Conservation (phyloP, 2,113 vertebrate genomes). For the Ictidomys tridecemlineatus region DNA sequence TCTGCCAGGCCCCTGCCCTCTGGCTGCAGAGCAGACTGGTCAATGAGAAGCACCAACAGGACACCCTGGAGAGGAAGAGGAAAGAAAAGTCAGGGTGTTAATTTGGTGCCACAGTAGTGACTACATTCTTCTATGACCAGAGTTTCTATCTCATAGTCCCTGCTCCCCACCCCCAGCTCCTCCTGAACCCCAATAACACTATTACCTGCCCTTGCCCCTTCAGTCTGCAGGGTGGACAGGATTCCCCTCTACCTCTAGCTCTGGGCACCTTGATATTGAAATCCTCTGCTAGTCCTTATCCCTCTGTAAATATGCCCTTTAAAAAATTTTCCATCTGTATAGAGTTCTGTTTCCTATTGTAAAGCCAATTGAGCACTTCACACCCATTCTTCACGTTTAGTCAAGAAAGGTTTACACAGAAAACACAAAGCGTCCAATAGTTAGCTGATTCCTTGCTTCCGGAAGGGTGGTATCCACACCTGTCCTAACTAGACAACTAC, state of each 20-base stretch:
- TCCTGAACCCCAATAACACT: fast-evolving
- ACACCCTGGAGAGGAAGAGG: not conserved
- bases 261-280: not conserved
- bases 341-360: not conserved
- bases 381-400: not conserved
- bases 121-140: not conserved
- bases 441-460: not conserved
- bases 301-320: not conserved
- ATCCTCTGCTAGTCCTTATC: not conserved
- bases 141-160: not conserved
- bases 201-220: not conserved
- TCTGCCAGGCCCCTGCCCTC: not conserved
- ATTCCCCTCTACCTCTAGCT: not conserved
- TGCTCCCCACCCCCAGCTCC: not conserved
- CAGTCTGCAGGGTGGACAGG: not conserved
- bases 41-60: not conserved
- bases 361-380: not conserved
- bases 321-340: not conserved
- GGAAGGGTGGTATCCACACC: not conserved
- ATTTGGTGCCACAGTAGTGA: not conserved
- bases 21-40: not conserved
- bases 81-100: not conserved
- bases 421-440: not conserved
- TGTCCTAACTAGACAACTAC: not conserved
- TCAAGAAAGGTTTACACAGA: not conserved